phyloP scores from a whole-genome alignment of 2,113 vertebrate genomes.

The Ceyx cyanopectus region DNA sequence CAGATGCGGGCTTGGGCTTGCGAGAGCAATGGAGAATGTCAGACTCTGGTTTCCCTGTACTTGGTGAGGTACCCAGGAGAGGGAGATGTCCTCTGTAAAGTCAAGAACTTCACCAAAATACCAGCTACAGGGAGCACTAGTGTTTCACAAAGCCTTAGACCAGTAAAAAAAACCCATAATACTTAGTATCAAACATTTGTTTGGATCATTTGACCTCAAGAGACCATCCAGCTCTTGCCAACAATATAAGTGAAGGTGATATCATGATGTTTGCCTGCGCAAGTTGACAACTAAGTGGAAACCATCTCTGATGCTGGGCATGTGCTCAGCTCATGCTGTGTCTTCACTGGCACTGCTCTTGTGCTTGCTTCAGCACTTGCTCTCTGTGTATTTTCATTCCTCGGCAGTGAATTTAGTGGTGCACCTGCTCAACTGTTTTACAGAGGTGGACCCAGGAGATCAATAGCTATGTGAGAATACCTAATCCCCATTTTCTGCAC shows the following conservation, averaged over 20 bases:
- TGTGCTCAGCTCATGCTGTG: rapidly evolving
- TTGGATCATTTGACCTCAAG: background rate
- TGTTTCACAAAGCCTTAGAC: background rate
- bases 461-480: background rate
- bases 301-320: background rate
- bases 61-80: background rate
- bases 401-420: background rate
- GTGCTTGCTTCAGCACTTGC: background rate
- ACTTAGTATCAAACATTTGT: background rate
- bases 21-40: background rate
- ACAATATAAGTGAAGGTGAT: background rate
- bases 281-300: background rate
- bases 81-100: background rate
- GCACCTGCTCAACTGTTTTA: background rate
- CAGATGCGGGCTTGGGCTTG: background rate
- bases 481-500: background rate
- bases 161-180: background rate
- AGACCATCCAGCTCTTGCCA: background rate
- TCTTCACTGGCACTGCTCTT: background rate
- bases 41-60: background rate
- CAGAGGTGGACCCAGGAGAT: background rate
- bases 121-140: background rate
- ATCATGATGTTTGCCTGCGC: background rate
- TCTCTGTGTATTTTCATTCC: background rate
- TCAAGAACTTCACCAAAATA: background rate